Conservation (phyloP, 2,888 invertebrate species). For the Galerucella nymphaeae region DNA sequence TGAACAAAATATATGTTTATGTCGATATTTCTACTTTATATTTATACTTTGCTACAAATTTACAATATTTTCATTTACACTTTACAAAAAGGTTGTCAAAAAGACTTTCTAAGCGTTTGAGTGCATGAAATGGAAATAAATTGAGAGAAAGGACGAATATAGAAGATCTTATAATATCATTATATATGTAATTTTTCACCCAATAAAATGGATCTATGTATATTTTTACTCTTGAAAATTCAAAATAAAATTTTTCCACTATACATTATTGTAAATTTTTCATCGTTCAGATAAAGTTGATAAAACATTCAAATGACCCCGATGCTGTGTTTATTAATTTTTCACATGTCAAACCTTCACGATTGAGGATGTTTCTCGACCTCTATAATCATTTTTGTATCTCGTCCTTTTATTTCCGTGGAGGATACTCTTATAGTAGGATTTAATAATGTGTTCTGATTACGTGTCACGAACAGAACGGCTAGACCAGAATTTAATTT, state of each 20-base stretch:
- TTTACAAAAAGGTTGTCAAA: neutral
- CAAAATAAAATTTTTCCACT: too few relatives aligned
- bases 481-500: neutral
- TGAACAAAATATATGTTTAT: conserved; percentile 7
- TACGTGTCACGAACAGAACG: neutral
- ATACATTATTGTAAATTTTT: too few relatives aligned
- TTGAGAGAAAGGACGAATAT: too few relatives aligned
- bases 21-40: conserved; percentile 3
- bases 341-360: neutral
- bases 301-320: neutral
- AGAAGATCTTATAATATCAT: too few relatives aligned
- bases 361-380: neutral
- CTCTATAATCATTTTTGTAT: neutral
- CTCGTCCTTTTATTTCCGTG: neutral
- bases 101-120: too few relatives aligned
- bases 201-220: too few relatives aligned
- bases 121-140: too few relatives aligned
- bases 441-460: neutral
- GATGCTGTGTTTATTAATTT: neutral
- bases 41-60: conserved; percentile 14
- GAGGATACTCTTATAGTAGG: neutral
- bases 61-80: conserved; percentile 17
- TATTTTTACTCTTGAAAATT: too few relatives aligned
- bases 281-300: neutral
- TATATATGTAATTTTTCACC: too few relatives aligned